phyloP scores from a whole-genome alignment of 2,888 invertebrate genomes.

The Mystacides longicornis region DNA sequence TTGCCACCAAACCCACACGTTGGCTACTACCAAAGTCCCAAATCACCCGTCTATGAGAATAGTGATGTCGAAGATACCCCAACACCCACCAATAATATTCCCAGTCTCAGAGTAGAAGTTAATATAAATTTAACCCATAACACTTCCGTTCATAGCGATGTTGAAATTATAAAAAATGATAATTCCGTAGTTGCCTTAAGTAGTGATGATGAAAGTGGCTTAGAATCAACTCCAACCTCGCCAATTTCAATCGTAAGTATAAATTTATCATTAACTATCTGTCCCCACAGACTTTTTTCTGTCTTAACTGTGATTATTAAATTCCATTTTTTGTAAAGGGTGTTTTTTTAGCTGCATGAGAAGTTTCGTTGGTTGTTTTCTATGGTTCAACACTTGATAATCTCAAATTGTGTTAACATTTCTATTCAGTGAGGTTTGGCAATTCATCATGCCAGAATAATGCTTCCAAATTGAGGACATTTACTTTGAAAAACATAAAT shows the following conservation, averaged over 20 bases:
- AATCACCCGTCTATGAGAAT: neutral
- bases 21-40: neutral
- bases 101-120: neutral
- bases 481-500: no score
- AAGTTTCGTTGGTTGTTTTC: no score
- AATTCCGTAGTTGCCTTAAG: constrained; percentile 40
- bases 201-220: constrained; percentile 40
- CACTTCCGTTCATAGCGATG: neutral
- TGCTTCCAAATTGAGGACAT: no score
- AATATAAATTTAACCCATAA: neutral
- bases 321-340: no score
- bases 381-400: no score
- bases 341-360: no score
- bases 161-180: constrained; percentile 9
- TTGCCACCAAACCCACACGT: constrained; percentile 20
- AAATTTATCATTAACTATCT: no score
- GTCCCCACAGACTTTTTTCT: no score
- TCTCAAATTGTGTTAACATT: no score
- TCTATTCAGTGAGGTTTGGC: no score
- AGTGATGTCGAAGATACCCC: neutral
- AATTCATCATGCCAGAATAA: no score
- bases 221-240: neutral
- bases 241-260: neutral
- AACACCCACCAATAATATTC: neutral
- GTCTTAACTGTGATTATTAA: no score